Evolutionary conservation across 35 echinoderm and acorn worm genomes (phyloP).

Genomic region (Heliocidaris erythrogramma): DNA sequence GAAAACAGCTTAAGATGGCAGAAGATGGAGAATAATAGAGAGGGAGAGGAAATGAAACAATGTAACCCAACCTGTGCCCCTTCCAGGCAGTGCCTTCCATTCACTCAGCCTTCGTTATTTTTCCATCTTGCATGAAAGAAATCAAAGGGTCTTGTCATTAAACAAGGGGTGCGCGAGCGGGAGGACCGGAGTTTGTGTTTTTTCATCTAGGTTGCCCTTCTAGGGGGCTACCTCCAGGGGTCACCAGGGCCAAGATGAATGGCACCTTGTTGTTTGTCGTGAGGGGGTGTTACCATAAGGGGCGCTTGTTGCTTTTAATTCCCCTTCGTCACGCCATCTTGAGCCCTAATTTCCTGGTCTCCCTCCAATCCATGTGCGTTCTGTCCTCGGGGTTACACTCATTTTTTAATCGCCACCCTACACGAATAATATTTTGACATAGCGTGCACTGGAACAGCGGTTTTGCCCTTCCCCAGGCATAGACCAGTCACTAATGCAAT

Average conservation of each 20-base stretch:
- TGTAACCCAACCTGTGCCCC: constrained; percentile 1
- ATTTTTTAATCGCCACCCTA: constrained; percentile 29
- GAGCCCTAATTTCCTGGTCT: constrained; percentile 36
- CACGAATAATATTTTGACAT: constrained; percentile 48
- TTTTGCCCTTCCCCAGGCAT: not conserved
- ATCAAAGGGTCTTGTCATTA: constrained; percentile 11
- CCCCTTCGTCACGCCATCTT: constrained; percentile 24
- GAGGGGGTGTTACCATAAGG: constrained; percentile 43
- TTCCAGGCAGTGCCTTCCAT: not conserved
- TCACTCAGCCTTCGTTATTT: constrained; percentile 1
- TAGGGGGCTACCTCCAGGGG: not conserved
- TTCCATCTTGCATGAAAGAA: not conserved
- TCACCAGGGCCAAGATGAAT: not conserved
- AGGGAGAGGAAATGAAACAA: not conserved
- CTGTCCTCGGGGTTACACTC: constrained; percentile 14
- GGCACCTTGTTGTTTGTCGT: constrained; percentile 39
- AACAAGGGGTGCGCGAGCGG: not conserved
- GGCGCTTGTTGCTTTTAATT: constrained; percentile 46
- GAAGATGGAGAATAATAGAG: constrained; percentile 8
- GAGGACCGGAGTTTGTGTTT: not conserved
- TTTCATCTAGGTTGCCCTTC: not conserved
- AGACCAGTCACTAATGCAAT: constrained; percentile 35
- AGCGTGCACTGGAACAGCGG: not conserved
- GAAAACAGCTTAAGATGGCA: not conserved
- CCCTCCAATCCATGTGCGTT: constrained; percentile 7